phyloP scores from a whole-genome alignment of 1,140 invertebrate genomes.

The Heterodera schachtii region DNA sequence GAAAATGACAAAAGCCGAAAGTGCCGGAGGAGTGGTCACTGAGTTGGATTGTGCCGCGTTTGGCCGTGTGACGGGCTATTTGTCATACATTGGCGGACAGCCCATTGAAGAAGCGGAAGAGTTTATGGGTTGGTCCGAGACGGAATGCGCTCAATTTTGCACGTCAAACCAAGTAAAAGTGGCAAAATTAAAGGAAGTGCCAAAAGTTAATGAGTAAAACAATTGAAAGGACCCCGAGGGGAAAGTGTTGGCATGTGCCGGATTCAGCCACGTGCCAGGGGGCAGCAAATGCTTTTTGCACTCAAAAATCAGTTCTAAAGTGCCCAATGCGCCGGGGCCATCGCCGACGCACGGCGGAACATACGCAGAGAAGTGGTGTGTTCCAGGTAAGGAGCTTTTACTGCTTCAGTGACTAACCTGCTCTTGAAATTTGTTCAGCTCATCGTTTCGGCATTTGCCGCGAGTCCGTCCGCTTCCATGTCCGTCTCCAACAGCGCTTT shows the following conservation, averaged over 20 bases:
- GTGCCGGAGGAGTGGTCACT: background rate
- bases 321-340: background rate
- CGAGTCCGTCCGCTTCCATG: slow-evolving; percentile 15
- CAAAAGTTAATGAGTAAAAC: background rate
- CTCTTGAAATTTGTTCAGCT: background rate
- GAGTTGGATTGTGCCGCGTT: slow-evolving; percentile 22
- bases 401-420: background rate
- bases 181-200: background rate
- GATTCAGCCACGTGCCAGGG: slow-evolving; percentile 17
- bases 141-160: slow-evolving; percentile 25
- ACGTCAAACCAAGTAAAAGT: background rate
- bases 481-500: slow-evolving; percentile 20
- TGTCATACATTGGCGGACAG: slow-evolving; percentile 16
- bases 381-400: slow-evolving; percentile 5
- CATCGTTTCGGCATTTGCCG: slow-evolving; percentile 27
- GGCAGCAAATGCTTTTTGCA: slow-evolving; percentile 29
- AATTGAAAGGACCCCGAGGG: slow-evolving; percentile 22
- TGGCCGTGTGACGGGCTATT: slow-evolving; percentile 13
- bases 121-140: slow-evolving; percentile 28
- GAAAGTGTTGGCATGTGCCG: slow-evolving; percentile 19
- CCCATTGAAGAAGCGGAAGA: slow-evolving; percentile 17
- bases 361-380: slow-evolving; percentile 32
- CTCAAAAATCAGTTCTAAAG: slow-evolving; percentile 1
- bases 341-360: background rate
- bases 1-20: background rate